Percentiles rank a stretch among this genome's conserved stretches.
Evolutionary conservation across 2,797 vertebrate species (phyloP).

Genomic region (Betta splendens): DNA sequence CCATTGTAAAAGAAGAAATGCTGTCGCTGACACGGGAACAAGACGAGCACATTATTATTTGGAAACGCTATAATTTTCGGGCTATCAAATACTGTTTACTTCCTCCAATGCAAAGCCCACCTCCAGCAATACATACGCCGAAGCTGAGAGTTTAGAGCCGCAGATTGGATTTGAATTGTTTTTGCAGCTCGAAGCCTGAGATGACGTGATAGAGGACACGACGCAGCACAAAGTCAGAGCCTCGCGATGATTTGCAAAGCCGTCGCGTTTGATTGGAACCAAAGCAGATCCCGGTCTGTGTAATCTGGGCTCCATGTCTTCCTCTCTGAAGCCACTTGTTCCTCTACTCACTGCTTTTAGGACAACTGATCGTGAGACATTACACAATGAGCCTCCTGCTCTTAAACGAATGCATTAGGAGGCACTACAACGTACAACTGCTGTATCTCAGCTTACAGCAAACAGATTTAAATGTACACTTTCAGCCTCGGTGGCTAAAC

Average conservation of each 20-base stretch:
- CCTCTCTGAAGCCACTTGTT: too few relatives aligned
- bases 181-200: background rate
- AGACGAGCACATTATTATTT: slow-evolving; percentile 4
- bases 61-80: slow-evolving; percentile 11
- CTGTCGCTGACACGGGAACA: slow-evolving; percentile 8
- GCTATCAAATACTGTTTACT: background rate
- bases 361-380: too few relatives aligned
- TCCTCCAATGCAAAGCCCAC: background rate
- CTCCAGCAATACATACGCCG: slow-evolving; percentile 16
- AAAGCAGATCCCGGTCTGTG: too few relatives aligned
- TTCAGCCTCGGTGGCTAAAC: background rate
- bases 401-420: too few relatives aligned
- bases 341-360: too few relatives aligned
- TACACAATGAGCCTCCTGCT: too few relatives aligned
- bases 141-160: slow-evolving; percentile 5
- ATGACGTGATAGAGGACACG: slow-evolving; percentile 3
- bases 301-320: slow-evolving; percentile 5
- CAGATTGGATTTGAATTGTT: slow-evolving; percentile 19
- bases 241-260: slow-evolving; percentile 6
- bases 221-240: background rate
- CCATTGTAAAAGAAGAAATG: background rate
- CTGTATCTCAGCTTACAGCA: slow-evolving; percentile 25
- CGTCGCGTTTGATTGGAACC: background rate
- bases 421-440: slow-evolving; percentile 18
- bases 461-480: slow-evolving; percentile 16